Conservation (phyloP, 2,888 invertebrate species). For the Sipha maydis region DNA sequence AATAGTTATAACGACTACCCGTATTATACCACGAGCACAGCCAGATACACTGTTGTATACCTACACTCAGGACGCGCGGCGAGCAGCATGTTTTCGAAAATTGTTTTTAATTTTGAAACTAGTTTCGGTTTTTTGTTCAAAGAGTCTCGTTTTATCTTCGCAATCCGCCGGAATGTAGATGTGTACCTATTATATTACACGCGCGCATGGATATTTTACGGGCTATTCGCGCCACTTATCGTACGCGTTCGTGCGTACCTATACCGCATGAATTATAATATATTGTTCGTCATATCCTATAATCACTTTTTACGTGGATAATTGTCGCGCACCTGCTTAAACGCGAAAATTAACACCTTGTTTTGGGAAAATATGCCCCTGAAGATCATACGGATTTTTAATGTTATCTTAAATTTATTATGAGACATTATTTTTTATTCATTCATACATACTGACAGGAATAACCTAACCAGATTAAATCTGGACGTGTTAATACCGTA, state of each 20-base stretch:
- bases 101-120: constrained; percentile 34
- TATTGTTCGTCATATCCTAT: too few species aligned
- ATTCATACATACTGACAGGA: too few species aligned
- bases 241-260: background rate
- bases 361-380: background rate
- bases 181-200: background rate
- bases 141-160: constrained; percentile 20
- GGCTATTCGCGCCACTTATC: background rate
- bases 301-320: too few species aligned
- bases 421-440: too few species aligned
- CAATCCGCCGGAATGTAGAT: constrained; percentile 7
- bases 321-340: background rate
- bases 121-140: constrained; percentile 35
- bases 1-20: background rate
- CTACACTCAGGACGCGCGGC: background rate
- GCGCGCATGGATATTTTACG: background rate
- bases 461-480: too few species aligned
- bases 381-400: background rate
- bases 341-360: constrained; percentile 2
- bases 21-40: background rate
- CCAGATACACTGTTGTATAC: too few species aligned
- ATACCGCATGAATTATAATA: too few species aligned
- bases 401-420: too few species aligned
- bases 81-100: background rate
- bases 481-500: too few species aligned